Evolutionary conservation across 2,888 invertebrate genomes (phyloP).

Genomic region (Eristalis tenax): DNA sequence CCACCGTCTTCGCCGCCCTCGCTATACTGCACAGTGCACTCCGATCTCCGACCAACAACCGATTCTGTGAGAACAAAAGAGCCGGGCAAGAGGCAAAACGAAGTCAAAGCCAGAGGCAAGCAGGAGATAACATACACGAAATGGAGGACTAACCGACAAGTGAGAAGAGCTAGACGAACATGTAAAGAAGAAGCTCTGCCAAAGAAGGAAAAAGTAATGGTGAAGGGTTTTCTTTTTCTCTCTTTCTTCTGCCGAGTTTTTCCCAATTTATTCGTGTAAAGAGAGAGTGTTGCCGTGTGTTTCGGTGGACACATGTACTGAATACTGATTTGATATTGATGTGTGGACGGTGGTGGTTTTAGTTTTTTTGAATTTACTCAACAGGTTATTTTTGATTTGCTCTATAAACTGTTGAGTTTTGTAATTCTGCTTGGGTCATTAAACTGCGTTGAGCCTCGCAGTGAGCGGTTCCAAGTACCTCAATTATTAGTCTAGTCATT

Average conservation of each 20-base stretch:
- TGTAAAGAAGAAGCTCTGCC: constrained; percentile 38
- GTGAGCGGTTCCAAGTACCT: too few relatives aligned
- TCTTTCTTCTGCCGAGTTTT: constrained; percentile 25
- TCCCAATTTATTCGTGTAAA: not conserved
- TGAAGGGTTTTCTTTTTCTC: constrained; percentile 39
- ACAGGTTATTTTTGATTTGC: too few relatives aligned
- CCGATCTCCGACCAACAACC: not conserved
- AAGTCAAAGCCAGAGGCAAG: constrained; percentile 14
- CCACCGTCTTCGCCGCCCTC: not conserved
- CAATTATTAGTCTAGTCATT: too few relatives aligned
- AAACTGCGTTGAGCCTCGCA: too few relatives aligned
- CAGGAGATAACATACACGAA: constrained; percentile 61
- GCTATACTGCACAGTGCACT: not conserved
- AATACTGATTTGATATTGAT: not conserved
- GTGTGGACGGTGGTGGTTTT: not conserved
- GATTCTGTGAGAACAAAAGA: constrained; percentile 36
- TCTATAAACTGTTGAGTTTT: too few relatives aligned
- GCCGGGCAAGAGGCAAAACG: constrained; percentile 39
- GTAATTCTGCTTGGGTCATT: too few relatives aligned
- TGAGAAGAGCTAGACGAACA: not conserved
- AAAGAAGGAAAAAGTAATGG: constrained; percentile 13
- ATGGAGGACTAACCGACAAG: constrained; percentile 42
- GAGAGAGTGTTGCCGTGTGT: constrained; percentile 34
- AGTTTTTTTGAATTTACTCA: too few relatives aligned
- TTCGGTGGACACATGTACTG: not conserved